Evolutionary conservation across 2,888 invertebrate species (phyloP), one percentile per base, ranked within the genome.

Genomic region (Orthonevra nobilis): DNA sequence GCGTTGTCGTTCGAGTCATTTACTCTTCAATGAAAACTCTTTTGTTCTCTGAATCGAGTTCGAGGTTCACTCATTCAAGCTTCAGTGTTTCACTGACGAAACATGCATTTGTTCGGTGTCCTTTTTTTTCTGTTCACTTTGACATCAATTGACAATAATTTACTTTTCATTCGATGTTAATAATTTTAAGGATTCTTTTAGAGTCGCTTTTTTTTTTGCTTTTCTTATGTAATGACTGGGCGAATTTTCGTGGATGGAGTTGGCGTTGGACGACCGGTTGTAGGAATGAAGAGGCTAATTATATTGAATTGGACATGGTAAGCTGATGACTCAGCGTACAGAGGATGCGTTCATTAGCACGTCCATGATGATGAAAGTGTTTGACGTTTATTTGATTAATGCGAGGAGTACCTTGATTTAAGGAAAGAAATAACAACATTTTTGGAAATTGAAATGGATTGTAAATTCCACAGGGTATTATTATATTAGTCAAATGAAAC

Each of bases 1-100:
- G 38, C 60, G 38, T 40, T 54, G 28, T n/a, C n/a, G n/a, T n/a
- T n/a, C n/a, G 14, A 77, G 75, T 77, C 63, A 70, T 64, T 63
- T 75, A 34, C 28, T n/a, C n/a, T 50, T 70, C 56, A 64, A 75
- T 75, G 70, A 64, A 70, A 34, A 17, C 28, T 12, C 54, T 32
- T 20, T 32, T 23, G 23, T 54, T 44, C 40, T n/a, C n/a, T n/a
- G n/a, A n/a, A n/a, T n/a, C n/a, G n/a, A n/a, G n/a, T n/a, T n/a
- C n/a, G n/a, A n/a, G n/a, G n/a, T n/a, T n/a, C n/a, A n/a, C n/a
- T n/a, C n/a, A n/a, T n/a, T n/a, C n/a, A n/a, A n/a, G n/a, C n/a
- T n/a, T n/a, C n/a, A n/a, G n/a, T n/a, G n/a, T n/a, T n/a, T n/a
- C n/a, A n/a, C n/a, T n/a, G n/a, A n/a, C n/a, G n/a, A n/a, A n/a